These are phyloP conservation scores for Candoia aspera DNA, from an alignment of 2,113 vertebrate genomes.

Conservation along the genomic window DNA sequence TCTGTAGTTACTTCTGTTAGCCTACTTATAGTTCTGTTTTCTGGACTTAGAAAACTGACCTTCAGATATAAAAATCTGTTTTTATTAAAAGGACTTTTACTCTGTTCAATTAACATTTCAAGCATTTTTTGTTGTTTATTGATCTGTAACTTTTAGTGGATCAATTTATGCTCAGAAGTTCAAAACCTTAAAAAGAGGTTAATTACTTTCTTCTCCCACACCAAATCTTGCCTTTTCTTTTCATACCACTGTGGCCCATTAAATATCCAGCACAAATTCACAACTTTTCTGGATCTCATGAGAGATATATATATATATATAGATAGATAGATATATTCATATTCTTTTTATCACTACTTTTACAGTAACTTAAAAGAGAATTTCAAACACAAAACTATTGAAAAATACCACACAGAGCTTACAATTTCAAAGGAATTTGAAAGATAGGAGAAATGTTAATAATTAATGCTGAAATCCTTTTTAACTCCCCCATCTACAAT, in stretches of 20 bases:
- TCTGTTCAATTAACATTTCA: constrained; percentile 4
- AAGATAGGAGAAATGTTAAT: constrained; percentile 38
- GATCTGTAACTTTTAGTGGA: constrained; percentile 39
- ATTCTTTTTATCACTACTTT: constrained; percentile 63
- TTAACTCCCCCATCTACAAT: constrained; percentile 10
- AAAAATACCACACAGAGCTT: constrained; percentile 46
- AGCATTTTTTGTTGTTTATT: constrained; percentile 31
- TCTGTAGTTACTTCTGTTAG: no score
- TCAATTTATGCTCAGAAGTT: constrained; percentile 16
- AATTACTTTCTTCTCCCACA: background rate
- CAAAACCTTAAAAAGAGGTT: constrained; percentile 25
- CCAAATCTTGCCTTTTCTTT: constrained; percentile 23
- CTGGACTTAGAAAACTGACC: constrained; percentile 7
- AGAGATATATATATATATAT: constrained; percentile 45
- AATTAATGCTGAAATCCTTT: constrained; percentile 52
- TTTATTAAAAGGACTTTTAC: constrained; percentile 16
- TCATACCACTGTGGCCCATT: constrained; percentile 38
- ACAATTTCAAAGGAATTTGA: constrained; percentile 50
- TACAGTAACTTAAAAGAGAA: constrained; percentile 53
- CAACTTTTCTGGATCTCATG: constrained; percentile 44
- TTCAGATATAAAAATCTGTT: background rate
- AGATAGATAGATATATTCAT: no score
- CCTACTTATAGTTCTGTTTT: constrained; percentile 6
- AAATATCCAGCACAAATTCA: constrained; percentile 58
- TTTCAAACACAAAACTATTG: constrained; percentile 45